phyloP scores from a whole-genome alignment of 2,797 vertebrate species.

The Danio tinwini region DNA sequence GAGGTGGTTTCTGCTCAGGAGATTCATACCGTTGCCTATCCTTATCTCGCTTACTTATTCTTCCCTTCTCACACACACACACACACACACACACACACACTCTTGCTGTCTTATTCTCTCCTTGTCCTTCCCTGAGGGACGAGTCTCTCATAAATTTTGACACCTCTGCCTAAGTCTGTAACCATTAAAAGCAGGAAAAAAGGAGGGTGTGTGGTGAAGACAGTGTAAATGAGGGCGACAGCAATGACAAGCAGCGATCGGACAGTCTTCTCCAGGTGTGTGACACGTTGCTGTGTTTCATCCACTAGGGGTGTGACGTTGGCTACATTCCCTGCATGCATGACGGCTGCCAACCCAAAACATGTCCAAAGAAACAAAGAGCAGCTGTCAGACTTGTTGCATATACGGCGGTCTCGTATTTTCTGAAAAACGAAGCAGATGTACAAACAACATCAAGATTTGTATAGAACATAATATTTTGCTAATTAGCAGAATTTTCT shows the following conservation, averaged over 20 bases:
- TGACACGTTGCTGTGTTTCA: not conserved
- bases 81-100: not conserved
- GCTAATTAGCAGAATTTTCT: constrained; percentile 6
- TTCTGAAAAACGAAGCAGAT: constrained; percentile 26
- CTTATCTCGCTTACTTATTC: constrained; percentile 30
- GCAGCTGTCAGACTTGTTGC: constrained; percentile 24
- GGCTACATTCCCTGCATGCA: not conserved
- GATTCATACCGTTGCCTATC: constrained; percentile 21
- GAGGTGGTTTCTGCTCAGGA: constrained; percentile 43
- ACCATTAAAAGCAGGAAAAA: constrained; percentile 43
- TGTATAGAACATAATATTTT: constrained; percentile 12
- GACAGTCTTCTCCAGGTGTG: constrained; percentile 33
- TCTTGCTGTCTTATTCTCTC: constrained; percentile 21
- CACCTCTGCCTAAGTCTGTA: constrained; percentile 44
- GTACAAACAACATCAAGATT: constrained; percentile 20
- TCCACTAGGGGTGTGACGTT: constrained; percentile 12
- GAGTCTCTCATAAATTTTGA: constrained; percentile 40
- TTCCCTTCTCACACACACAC: not conserved
- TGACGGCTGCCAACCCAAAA: constrained; percentile 9
- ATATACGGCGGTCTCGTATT: not conserved
- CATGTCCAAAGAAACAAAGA: not conserved
- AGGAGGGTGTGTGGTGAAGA: not conserved
- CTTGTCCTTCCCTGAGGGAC: constrained; percentile 34
- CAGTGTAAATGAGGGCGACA: not conserved
- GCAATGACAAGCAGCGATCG: not conserved